A percentile compares a stretch with the other conserved stretches of the same genome.
Evolutionary conservation across 92 coral and sea anemone species (phyloP).

Genomic region (Diadumene lineata): DNA sequence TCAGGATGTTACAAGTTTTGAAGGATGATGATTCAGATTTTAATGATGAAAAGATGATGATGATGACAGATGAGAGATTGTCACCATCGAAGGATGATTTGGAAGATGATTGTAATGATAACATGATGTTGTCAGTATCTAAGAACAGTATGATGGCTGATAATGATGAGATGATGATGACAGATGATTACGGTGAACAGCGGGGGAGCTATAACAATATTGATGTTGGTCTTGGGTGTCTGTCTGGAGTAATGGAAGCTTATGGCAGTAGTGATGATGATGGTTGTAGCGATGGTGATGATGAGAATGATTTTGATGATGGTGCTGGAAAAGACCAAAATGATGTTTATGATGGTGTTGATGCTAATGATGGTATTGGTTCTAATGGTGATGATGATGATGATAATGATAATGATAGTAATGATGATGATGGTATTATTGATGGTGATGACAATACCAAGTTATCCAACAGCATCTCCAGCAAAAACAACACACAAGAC

Average conservation of each 20-base stretch:
- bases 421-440: background rate
- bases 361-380: constrained; percentile 18
- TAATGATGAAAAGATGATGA: too few relatives aligned
- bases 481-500: background rate
- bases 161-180: too few relatives aligned
- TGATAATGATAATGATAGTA: background rate
- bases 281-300: constrained; percentile 1
- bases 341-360: too few relatives aligned
- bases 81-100: too few relatives aligned
- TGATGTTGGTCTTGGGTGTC: constrained; percentile 15
- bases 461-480: background rate
- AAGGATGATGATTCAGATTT: too few relatives aligned
- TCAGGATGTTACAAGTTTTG: too few relatives aligned
- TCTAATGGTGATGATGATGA: constrained; percentile 19
- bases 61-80: too few relatives aligned
- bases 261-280: constrained; percentile 23
- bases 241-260: constrained; percentile 3
- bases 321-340: too few relatives aligned
- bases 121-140: background rate
- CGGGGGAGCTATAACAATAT: background rate
- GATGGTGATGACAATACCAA: background rate
- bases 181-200: too few relatives aligned
- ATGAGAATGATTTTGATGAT: background rate
- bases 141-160: background rate
- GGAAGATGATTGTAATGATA: background rate